Evolutionary conservation across 1,140 invertebrate species (phyloP), one percentile per base, ranked within the genome.

Genomic region (Drosophila jambulina): DNA sequence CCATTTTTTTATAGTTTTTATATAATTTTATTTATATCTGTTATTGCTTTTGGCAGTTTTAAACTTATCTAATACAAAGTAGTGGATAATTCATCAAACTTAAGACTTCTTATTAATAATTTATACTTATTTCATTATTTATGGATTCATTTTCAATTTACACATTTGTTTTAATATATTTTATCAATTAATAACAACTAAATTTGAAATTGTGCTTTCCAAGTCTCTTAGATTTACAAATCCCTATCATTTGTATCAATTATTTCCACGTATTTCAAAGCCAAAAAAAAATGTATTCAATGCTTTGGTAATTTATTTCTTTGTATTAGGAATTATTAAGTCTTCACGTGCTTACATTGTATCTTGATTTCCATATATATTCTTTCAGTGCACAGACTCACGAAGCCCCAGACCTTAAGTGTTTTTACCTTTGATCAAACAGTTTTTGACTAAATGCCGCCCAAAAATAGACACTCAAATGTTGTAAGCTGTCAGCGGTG

Each of bases 381-480:
- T 57, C 43, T 69, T 54, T 43, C 43, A 65, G 64, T 64, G 56
- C 43, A 57, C 27, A 29, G 13, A 38, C 45, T 23, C 38, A 23
- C 42, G 0, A 19, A 58, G 48, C 43, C 12, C 38, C 45, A 42
- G 46, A 63, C 34, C 38, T 71, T 71, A 78, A 78, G 76, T 78
- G 75, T 78, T 78, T 46, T 53, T 59, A 78, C 75, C 75, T 78
- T 78, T 77, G 75, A 77, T 78, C 74, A 78, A 70, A 42, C 46
- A 53, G 63, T 58, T 61, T 70, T 58, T 56, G 56, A 63, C 75
- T 78, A 69, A 86, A 86, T 82, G 83, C 60, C 45, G 59, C 57
- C 49, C 46, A 57, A 78, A 78, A 86, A 81, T 79, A 86, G 78
- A 78, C 63, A 75, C 61, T 65, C 62, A 63, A 76, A 53, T 87